Evolutionary conservation across 2,888 invertebrate species (phyloP).

Genomic region (Petrolisthes manimaculis): DNA sequence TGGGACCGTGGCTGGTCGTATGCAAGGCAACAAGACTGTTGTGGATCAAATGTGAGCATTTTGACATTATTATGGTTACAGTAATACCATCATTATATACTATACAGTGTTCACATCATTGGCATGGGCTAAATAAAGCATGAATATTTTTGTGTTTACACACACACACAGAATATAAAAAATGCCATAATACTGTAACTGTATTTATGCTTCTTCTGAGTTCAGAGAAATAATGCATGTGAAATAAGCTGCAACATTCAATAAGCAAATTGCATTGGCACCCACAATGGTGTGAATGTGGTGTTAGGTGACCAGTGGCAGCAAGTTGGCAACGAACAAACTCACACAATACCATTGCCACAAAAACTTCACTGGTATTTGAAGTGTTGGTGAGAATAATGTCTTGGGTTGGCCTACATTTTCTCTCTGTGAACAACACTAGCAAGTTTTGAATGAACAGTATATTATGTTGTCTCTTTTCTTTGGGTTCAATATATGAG

Average conservation of each 20-base stretch:
- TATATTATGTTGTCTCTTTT: too few relatives aligned
- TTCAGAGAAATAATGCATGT: too few relatives aligned
- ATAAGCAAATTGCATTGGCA: background rate
- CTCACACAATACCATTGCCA: background rate
- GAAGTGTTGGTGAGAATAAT: too few relatives aligned
- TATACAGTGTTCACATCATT: too few relatives aligned
- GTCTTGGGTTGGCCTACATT: too few relatives aligned
- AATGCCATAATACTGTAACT: background rate
- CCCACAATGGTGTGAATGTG: background rate
- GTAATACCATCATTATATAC: too few relatives aligned
- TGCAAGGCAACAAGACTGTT: conserved; percentile 84
- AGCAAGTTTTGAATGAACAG: too few relatives aligned
- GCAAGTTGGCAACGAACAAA: conserved; percentile 3
- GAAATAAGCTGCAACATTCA: background rate
- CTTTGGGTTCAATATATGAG: too few relatives aligned
- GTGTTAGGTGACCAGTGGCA: conserved; percentile 20
- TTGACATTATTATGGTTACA: too few relatives aligned
- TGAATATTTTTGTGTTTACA: background rate
- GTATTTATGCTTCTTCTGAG: too few relatives aligned
- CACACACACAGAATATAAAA: background rate
- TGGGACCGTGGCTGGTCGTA: conserved; percentile 89
- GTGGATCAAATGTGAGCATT: conserved; percentile 88
- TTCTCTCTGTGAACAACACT: too few relatives aligned
- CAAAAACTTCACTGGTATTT: background rate
- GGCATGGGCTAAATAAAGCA: background rate